A percentile compares a stretch with the other conserved stretches of the same genome.
Conservation (phyloP, 2,888 invertebrate species). For the Deilephila porcellus region DNA sequence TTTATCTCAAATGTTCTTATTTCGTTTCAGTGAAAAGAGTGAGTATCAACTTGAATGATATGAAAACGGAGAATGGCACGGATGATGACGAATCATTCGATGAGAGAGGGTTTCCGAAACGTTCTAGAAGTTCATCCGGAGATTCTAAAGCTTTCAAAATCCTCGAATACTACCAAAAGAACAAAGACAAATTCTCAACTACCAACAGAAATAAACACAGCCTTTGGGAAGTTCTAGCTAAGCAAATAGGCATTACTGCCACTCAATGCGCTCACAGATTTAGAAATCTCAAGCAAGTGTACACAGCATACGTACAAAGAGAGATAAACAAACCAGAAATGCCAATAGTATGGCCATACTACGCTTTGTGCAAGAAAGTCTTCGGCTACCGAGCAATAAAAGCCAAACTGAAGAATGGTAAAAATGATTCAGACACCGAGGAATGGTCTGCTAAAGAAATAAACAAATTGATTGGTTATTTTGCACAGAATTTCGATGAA, state of each 20-base stretch:
- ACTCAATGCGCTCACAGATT: slow-evolving; percentile 73
- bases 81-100: slow-evolving; percentile 59
- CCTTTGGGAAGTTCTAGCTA: slow-evolving; percentile 65
- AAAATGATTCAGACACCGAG: slow-evolving; percentile 56
- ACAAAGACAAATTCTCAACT: slow-evolving; percentile 71
- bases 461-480: slow-evolving; percentile 65
- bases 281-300: slow-evolving; percentile 72
- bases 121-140: slow-evolving; percentile 52
- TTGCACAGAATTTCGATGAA: slow-evolving; percentile 57
- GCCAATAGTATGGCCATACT: slow-evolving; percentile 76
- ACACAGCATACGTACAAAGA: slow-evolving; percentile 66
- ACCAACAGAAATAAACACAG: slow-evolving; percentile 61
- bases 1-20: neutral
- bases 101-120: slow-evolving; percentile 57
- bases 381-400: slow-evolving; percentile 75
- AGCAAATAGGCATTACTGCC: slow-evolving; percentile 63
- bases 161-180: slow-evolving; percentile 70
- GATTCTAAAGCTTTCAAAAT: slow-evolving; percentile 72
- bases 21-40: slow-evolving; percentile 62
- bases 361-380: slow-evolving; percentile 73
- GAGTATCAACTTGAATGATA: slow-evolving; percentile 51
- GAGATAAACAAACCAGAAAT: slow-evolving; percentile 75
- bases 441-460: slow-evolving; percentile 74
- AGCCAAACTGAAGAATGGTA: slow-evolving; percentile 64
- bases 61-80: slow-evolving; percentile 45